Evolutionary conservation across 2,797 vertebrate genomes (phyloP).

Genomic region (Sphaeramia orbicularis): DNA sequence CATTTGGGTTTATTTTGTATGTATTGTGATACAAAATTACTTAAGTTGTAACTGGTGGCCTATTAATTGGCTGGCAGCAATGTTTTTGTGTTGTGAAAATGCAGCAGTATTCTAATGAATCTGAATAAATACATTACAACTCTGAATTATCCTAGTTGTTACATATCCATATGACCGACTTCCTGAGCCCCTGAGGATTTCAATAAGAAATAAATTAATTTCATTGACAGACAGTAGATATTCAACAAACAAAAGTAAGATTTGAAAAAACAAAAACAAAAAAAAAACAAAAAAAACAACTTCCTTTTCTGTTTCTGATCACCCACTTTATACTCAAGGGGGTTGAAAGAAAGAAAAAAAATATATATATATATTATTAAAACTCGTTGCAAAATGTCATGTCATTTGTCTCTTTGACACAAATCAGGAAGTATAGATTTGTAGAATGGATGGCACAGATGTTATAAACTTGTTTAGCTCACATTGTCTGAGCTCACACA

Average conservation of each 20-base stretch:
- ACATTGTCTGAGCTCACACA: constrained; percentile 90
- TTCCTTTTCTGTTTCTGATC: background rate
- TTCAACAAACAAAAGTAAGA: constrained; percentile 52
- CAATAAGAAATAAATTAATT: constrained; percentile 49
- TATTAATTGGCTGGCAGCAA: constrained; percentile 48
- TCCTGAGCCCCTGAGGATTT: constrained; percentile 47
- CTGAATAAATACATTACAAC: constrained; percentile 66
- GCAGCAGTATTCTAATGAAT: constrained; percentile 68
- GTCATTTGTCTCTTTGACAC: constrained; percentile 98
- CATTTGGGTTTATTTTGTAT: constrained; percentile 40
- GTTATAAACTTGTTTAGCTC: constrained; percentile 95
- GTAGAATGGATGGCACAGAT: constrained; percentile 93
- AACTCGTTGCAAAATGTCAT: constrained; percentile 84
- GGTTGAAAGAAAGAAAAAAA: constrained; percentile 77
- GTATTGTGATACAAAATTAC: constrained; percentile 37
- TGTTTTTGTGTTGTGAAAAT: constrained; percentile 59
- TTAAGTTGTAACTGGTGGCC: constrained; percentile 44
- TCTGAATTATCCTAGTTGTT: constrained; percentile 45
- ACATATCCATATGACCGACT: constrained; percentile 71
- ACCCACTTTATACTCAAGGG: constrained; percentile 40
- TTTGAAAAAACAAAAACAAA: too few relatives aligned
- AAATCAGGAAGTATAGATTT: constrained; percentile 96
- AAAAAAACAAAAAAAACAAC: constrained; percentile 5
- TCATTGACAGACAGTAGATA: constrained; percentile 42
- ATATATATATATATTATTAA: constrained; percentile 89